Evolutionary conservation across 2,113 vertebrate genomes (phyloP), one percentile per base, ranked within the genome.

Genomic region (Pseudorectes ferrugineus): DNA sequence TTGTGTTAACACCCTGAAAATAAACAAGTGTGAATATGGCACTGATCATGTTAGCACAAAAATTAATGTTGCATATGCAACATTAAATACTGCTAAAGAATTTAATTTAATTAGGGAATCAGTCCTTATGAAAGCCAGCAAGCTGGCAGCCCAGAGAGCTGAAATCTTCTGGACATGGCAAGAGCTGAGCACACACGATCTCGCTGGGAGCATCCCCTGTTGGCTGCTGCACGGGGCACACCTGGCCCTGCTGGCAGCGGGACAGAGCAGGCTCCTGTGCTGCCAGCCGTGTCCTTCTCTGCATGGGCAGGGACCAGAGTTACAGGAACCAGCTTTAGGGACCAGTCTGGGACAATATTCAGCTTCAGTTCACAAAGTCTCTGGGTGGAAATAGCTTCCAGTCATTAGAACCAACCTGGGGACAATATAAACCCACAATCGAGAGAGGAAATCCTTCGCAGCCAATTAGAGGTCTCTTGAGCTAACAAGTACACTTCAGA

Each of bases 161-260:
- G 63, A 35, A 31, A 58, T 77, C 36, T 16, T 14, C 17, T 46
- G 36, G 46, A 42, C 0, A 0, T 31, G 13, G 25, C 29, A 35
- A 7, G 67, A 36, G 66, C 15, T 2, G 2, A 28, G 54, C 20
- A 3, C 2, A 10, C 48, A 13, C 0, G 1, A 2, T 26, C 2
- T 2, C 2, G 0, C 4, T 11, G 51, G 29, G 23, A 15, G 21
- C 26, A 11, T 18, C 7, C 21, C 8, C 1, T 38, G 59, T 15
- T 4, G 0, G 74, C 36, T 8, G 38, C 67, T n/a, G 51, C 77
- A 0, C 1, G 17, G 40, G 33, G 19, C n/a, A 5, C 5, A 0
- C 15, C 29, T 35, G 68, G 25, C 31, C 38, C 22, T 5, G 10
- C 36, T 36, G 80, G 48, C 45, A 46, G 42, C 3, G 0, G 18